These are phyloP conservation scores for Quadriops clusia DNA, from an alignment of 2,888 invertebrate genomes.

Conservation along the genomic window DNA sequence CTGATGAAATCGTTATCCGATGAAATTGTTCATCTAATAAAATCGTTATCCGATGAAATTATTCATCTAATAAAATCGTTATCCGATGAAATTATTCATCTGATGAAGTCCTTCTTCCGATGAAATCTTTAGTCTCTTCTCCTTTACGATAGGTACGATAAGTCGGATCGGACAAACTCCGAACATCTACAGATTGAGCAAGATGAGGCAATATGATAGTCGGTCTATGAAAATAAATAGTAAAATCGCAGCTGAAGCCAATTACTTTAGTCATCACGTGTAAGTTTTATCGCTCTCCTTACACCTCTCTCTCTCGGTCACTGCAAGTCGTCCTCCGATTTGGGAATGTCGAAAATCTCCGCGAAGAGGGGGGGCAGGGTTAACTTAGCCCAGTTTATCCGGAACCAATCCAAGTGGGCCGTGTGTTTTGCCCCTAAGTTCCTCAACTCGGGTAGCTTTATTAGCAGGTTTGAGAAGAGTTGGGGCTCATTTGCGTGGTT, in stretches of 20 bases:
- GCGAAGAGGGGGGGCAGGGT: slow-evolving; percentile 87
- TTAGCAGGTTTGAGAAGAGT: slow-evolving; percentile 43
- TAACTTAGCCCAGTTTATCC: slow-evolving; percentile 74
- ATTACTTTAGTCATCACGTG: not conserved
- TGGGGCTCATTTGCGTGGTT: slow-evolving; percentile 50
- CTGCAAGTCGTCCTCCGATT: slow-evolving; percentile 57
- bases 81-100: no score
- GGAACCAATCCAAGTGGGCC: slow-evolving; percentile 80
- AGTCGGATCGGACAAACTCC: no score
- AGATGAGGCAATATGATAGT: slow-evolving; percentile 23
- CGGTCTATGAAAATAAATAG: no score
- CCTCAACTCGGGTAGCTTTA: slow-evolving; percentile 63
- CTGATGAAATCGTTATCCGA: no score
- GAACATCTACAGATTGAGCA: slow-evolving; percentile 27
- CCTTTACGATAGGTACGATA: no score
- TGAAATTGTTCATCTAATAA: no score
- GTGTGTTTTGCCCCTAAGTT: slow-evolving; percentile 73
- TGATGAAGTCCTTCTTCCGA: no score
- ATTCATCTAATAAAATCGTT: no score
- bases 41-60: no score
- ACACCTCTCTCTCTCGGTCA: slow-evolving; percentile 20
- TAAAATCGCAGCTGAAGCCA: no score
- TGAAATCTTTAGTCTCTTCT: no score
- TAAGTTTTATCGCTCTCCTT: slow-evolving; percentile 2
- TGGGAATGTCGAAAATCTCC: slow-evolving; percentile 94